Evolutionary conservation across 2,888 invertebrate species (phyloP), one percentile per base, ranked within the genome.

Genomic region (Volucella bombylans): DNA sequence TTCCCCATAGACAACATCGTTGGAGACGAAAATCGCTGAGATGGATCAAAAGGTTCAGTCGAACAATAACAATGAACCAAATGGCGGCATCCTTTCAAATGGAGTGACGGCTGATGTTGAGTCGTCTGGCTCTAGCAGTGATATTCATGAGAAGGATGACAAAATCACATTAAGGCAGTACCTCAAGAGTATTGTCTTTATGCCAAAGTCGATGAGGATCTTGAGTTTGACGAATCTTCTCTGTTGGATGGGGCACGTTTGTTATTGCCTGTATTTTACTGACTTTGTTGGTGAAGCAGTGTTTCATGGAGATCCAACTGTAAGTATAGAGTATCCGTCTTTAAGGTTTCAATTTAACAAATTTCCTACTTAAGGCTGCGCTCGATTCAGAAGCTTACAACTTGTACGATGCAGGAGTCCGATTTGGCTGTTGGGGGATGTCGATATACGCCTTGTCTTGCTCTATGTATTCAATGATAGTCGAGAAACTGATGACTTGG

Each of bases 221-320:
- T 90, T 95, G 69, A 94, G 94, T 72, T 82, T 94, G 41, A 94
- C 94, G 2, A 94, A 95, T 90, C 92, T 94, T 1, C 93, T 94
- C 86, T 94, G 94, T 87, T 95, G 94, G 94, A 94, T 94, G 94
- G 93, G 94, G 0, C 92, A 94, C 78, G 93, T 95, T n/a, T 94
- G 94, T 87, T 95, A 94, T 87, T 94, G 94, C 1, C 90, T 95
- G 10, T 94, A 94, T 89, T 95, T 95, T 88, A 95, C 94, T 0
- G 94, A 94, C 89, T 95, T 94, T 89, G 94, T 95, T 1, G 94
- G 94, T 0, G 94, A 95, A 89, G 92, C 93, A 1, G 93, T 94
- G 1, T 94, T 93, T 87, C 90, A 91, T 9, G 94, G 94, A 0
- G 92, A 93, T 89, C 94, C 94, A 12, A 88, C 89, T 82, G 92